Evolutionary conservation across 2,888 invertebrate species (phyloP).

Genomic region (Magallana nippona): DNA sequence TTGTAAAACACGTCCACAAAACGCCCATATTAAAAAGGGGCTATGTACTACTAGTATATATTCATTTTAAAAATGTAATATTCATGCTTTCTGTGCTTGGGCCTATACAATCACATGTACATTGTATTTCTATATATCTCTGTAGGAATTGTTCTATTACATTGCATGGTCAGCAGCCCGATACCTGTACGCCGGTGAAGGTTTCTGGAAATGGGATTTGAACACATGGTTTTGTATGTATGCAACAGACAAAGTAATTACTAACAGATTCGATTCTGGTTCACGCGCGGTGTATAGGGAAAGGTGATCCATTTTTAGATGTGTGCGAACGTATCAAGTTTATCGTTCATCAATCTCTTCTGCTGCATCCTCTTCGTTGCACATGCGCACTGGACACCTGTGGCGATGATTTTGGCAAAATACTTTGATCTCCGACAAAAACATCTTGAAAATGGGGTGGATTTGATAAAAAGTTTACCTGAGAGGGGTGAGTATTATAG

Average conservation of each 20-base stretch:
- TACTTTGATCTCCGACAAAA: conserved; percentile 40
- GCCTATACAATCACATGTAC: too few species aligned
- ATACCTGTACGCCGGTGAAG: too few species aligned
- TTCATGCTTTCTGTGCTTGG: too few species aligned
- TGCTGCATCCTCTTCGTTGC: conserved; percentile 34
- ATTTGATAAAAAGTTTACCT: conserved; percentile 22
- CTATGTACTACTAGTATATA: too few species aligned
- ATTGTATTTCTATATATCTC: too few species aligned
- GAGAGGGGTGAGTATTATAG: conserved; percentile 1
- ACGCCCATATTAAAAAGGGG: too few species aligned
- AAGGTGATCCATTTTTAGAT: conserved; percentile 39
- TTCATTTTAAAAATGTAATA: too few species aligned
- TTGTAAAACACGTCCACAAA: too few species aligned
- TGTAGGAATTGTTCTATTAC: too few species aligned
- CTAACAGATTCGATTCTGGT: conserved; percentile 24
- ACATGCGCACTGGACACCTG: conserved; percentile 37
- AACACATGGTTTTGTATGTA: conserved; percentile 33
- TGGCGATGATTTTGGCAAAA: conserved; percentile 35
- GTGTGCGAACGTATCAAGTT: conserved; percentile 30
- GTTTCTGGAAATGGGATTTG: neutral
- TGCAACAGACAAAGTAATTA: conserved; percentile 32
- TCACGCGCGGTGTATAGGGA: neutral
- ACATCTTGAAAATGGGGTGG: conserved; percentile 34
- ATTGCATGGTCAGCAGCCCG: too few species aligned
- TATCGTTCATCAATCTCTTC: conserved; percentile 38